phyloP scores from a whole-genome alignment of 2,113 vertebrate species.

The Cinclus cinclus region DNA sequence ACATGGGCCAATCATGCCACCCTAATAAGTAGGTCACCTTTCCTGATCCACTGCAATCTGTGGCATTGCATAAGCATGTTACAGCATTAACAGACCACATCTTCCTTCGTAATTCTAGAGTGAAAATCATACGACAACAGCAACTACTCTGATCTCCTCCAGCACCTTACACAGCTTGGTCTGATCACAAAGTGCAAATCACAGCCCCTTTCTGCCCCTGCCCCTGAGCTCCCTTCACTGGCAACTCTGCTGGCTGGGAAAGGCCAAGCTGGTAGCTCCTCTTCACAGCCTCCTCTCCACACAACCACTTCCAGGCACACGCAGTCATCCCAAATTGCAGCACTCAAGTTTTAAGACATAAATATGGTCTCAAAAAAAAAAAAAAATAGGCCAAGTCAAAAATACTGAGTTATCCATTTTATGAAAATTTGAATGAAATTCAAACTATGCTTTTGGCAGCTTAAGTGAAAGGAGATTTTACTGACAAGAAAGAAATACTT shows the following conservation, averaged over 20 bases:
- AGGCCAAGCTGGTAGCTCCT: neutral
- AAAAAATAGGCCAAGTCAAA: neutral
- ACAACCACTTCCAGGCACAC: neutral
- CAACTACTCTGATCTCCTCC: neutral
- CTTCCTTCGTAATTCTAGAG: neutral
- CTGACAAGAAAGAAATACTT: constrained; percentile 7
- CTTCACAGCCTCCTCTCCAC: neutral
- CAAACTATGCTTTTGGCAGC: neutral
- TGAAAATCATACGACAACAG: neutral
- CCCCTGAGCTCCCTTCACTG: neutral
- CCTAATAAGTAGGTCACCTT: constrained; percentile 57
- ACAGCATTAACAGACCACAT: constrained; percentile 9
- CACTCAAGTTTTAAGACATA: neutral
- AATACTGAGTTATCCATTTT: neutral
- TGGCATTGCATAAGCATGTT: constrained; percentile 8
- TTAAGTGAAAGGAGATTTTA: constrained; percentile 1
- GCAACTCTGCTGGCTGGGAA: neutral
- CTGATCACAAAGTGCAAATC: neutral
- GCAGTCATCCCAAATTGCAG: neutral
- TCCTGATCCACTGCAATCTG: constrained; percentile 61
- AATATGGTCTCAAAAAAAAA: neutral
- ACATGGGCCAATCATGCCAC: constrained; percentile 46
- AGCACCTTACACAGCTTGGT: rapidly evolving
- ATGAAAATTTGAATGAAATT: constrained; percentile 1
- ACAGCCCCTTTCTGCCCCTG: neutral